phyloP scores from a whole-genome alignment of 2,888 invertebrate species.

The Gerris lacustris region DNA sequence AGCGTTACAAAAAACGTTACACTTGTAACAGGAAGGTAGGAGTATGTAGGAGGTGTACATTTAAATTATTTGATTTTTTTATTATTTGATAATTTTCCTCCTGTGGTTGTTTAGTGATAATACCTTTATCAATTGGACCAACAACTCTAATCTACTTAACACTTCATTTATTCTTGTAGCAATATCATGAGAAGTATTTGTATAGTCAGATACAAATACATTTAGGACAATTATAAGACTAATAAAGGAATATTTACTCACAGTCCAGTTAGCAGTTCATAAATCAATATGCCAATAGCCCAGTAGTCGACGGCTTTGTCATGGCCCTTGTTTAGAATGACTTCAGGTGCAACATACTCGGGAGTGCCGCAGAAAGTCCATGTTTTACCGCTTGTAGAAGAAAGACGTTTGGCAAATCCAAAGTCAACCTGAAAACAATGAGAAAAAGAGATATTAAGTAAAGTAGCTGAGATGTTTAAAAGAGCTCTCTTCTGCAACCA shows the following conservation, averaged over 20 bases:
- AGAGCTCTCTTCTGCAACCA: neutral
- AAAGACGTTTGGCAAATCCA: constrained; percentile 54
- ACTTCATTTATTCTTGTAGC: too few relatives aligned
- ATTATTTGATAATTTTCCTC: too few relatives aligned
- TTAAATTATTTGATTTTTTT: too few relatives aligned
- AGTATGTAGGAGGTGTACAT: too few relatives aligned
- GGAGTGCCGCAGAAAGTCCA: constrained; percentile 67
- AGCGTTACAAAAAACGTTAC: too few relatives aligned
- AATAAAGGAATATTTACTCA: constrained; percentile 40
- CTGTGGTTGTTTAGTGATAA: too few relatives aligned
- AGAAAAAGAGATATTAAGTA: neutral
- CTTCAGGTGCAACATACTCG: constrained; percentile 49
- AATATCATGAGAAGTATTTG: too few relatives aligned
- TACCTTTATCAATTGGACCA: too few relatives aligned
- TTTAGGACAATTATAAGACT: too few relatives aligned
- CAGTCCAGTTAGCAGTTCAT: constrained; percentile 55
- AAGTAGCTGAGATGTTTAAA: constrained; percentile 9
- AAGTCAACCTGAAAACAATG: constrained; percentile 44
- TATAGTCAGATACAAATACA: too few relatives aligned
- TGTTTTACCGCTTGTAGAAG: constrained; percentile 48
- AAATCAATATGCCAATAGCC: constrained; percentile 55
- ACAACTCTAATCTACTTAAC: too few relatives aligned
- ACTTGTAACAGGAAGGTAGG: too few relatives aligned
- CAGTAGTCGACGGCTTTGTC: constrained; percentile 60
- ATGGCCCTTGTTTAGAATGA: constrained; percentile 59